These are phyloP conservation scores for Axinella damicornis DNA, from an alignment of 37 sponge, comb jelly and placozoan species.

Conservation along the genomic window DNA sequence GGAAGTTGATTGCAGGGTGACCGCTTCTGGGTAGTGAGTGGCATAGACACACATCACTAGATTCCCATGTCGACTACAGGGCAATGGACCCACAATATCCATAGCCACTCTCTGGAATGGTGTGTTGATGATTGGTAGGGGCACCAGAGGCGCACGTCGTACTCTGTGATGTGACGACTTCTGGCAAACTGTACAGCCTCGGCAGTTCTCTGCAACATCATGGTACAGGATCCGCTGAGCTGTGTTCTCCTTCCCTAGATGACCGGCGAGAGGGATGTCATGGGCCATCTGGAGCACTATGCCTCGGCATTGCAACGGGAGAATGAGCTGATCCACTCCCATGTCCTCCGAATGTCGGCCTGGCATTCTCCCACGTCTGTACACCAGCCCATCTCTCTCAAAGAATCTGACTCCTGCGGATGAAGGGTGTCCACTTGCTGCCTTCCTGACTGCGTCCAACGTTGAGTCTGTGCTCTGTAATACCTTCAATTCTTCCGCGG, in stretches of 20 bases:
- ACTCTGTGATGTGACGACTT: slow-evolving; percentile 6
- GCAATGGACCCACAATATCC: no score
- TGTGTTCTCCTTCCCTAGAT: slow-evolving; percentile 70
- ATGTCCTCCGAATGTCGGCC: slow-evolving; percentile 1
- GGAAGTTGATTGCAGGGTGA: no score
- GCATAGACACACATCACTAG: no score
- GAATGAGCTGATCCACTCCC: slow-evolving; percentile 52
- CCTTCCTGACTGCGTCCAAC: no score
- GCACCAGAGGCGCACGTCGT: slow-evolving; percentile 52
- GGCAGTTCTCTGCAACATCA: slow-evolving; percentile 52
- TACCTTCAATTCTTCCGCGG: slow-evolving; percentile 19
- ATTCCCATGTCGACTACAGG: no score
- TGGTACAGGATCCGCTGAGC: slow-evolving; percentile 42
- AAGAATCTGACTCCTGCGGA: no score
- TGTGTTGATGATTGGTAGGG: slow-evolving; percentile 51
- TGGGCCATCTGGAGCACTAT: slow-evolving; percentile 56
- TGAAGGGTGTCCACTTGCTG: no score
- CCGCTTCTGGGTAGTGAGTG: no score
- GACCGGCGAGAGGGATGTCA: no score
- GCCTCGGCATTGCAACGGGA: slow-evolving; percentile 31
- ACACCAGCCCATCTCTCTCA: no score
- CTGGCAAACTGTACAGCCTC: slow-evolving; percentile 47
- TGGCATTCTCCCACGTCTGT: slow-evolving; percentile 29
- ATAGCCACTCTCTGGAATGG: slow-evolving; percentile 69
- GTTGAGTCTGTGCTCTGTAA: no score